phyloP scores from a whole-genome alignment of 1,140 invertebrate genomes.

The Potamilus streckersoni region DNA sequence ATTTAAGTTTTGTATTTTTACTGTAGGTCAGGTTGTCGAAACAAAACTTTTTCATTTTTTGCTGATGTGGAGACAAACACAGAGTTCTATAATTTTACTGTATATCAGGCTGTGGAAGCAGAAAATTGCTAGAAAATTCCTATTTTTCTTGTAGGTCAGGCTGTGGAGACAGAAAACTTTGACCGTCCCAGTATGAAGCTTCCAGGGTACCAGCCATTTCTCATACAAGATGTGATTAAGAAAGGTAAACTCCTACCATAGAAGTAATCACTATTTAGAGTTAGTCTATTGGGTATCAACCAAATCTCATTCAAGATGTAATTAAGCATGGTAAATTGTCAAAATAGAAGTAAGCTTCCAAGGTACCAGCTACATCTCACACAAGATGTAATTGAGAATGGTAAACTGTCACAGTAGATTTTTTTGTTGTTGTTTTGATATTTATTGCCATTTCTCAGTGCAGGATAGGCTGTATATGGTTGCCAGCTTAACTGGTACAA shows the following conservation, averaged over 20 bases:
- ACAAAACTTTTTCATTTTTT: too few species aligned
- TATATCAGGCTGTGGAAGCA: neutral
- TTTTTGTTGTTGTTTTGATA: too few species aligned
- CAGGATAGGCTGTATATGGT: too few species aligned
- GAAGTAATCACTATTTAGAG: neutral
- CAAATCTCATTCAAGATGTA: neutral
- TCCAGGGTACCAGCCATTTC: constrained; percentile 47
- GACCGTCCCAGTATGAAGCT: constrained; percentile 49
- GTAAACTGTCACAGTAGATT: neutral
- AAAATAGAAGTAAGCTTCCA: constrained; percentile 23
- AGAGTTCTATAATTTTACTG: neutral
- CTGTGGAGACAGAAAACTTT: constrained; percentile 50
- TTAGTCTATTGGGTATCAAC: neutral
- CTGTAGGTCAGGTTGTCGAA: neutral
- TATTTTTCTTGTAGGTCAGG: constrained; percentile 29
- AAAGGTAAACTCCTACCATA: constrained; percentile 21
- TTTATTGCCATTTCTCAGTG: too few species aligned
- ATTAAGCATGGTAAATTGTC: neutral
- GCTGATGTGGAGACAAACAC: neutral
- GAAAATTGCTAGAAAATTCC: neutral
- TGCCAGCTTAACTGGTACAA: too few species aligned
- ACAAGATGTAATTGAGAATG: constrained; percentile 41
- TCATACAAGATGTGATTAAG: constrained; percentile 46
- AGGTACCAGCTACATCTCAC: constrained; percentile 48
- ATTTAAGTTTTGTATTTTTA: neutral